Conservation (phyloP, 2,113 vertebrate species). For the Alosa alosa region DNA sequence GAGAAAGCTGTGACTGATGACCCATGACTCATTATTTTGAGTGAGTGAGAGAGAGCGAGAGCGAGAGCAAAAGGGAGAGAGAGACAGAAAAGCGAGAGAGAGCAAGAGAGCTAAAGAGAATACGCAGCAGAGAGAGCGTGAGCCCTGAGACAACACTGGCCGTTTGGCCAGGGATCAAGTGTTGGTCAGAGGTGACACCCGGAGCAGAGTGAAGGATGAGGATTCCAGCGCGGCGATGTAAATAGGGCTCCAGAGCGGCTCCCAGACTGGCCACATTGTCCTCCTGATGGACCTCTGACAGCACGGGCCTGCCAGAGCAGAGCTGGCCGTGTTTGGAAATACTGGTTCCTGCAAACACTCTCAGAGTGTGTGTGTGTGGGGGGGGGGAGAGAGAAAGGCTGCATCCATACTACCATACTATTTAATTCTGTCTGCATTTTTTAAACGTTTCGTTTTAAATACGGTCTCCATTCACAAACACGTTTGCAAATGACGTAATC, state of each 20-base stretch:
- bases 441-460: too few species aligned
- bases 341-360: too few species aligned
- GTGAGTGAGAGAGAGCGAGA: not conserved
- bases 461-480: too few species aligned
- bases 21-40: too few species aligned
- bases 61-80: not conserved
- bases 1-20: not conserved
- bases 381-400: too few species aligned
- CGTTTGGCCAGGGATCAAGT: conserved; percentile 15
- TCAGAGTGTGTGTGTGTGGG: not conserved
- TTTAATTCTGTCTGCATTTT: too few species aligned
- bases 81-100: not conserved
- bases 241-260: not conserved
- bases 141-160: not conserved
- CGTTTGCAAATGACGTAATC: too few species aligned
- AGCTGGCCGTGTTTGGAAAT: not conserved
- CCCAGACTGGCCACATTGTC: not conserved
- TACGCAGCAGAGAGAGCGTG: not conserved
- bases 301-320: too few species aligned
- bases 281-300: not conserved
- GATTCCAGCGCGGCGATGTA: not conserved
- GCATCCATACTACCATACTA: too few species aligned
- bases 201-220: conserved; percentile 17
- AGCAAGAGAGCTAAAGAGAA: not conserved
- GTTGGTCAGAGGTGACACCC: not conserved